Conservation (phyloP, 2,888 invertebrate genomes). For the Pyrochroa serraticornis region DNA sequence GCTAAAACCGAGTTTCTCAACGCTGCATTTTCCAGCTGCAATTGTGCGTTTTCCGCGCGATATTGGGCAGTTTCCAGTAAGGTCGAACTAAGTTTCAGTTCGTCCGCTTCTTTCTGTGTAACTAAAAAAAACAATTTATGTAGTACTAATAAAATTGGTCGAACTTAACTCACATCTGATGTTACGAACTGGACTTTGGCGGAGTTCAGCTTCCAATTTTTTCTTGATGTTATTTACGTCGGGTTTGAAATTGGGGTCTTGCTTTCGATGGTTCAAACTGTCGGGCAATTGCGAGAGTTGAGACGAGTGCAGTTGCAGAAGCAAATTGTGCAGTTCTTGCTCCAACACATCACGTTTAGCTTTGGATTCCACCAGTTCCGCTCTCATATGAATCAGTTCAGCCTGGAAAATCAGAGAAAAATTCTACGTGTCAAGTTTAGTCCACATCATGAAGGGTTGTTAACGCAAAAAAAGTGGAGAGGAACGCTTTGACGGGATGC, state of each 20-base stretch:
- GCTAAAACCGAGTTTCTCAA: constrained; percentile 74
- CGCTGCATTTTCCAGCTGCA: constrained; percentile 72
- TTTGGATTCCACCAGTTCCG: constrained; percentile 74
- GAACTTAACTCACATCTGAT: constrained; percentile 37
- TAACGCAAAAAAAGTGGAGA: too few species aligned
- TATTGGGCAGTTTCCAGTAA: constrained; percentile 56
- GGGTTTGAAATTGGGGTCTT: constrained; percentile 53
- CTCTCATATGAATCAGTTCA: constrained; percentile 76
- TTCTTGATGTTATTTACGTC: constrained; percentile 57
- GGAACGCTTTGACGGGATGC: too few species aligned
- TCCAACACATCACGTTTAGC: constrained; percentile 66
- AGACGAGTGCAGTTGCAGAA: constrained; percentile 66
- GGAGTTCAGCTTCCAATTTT: constrained; percentile 57
- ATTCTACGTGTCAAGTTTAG: too few species aligned
- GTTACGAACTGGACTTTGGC: constrained; percentile 55
- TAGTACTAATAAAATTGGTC: not conserved
- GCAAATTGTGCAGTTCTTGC: constrained; percentile 66
- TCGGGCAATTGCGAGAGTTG: constrained; percentile 63
- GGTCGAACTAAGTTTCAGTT: constrained; percentile 54
- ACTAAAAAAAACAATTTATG: not conserved
- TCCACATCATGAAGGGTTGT: too few species aligned
- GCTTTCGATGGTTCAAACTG: constrained; percentile 50
- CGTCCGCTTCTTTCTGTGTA: constrained; percentile 44
- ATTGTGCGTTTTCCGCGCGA: constrained; percentile 65
- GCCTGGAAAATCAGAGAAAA: constrained; percentile 63